A percentile compares a stretch with the other conserved stretches of the same genome.
Evolutionary conservation across 2,113 vertebrate genomes (phyloP).

Genomic region (Nothobranchius furzeri): DNA sequence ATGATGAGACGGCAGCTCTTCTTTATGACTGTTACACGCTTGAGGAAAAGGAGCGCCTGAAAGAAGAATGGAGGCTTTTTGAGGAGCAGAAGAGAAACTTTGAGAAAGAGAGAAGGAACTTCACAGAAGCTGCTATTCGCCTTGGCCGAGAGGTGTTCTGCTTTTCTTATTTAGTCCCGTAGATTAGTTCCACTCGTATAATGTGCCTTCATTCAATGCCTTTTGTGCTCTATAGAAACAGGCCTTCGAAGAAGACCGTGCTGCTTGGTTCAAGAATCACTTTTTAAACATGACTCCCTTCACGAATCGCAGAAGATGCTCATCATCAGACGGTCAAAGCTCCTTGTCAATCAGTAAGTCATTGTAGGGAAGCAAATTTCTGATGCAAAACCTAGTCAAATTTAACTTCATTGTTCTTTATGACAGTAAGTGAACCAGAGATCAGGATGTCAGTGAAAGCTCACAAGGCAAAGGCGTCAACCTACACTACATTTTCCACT

Average conservation of each 20-base stretch:
- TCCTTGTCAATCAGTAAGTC: slow-evolving; percentile 88
- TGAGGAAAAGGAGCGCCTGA: slow-evolving; percentile 93
- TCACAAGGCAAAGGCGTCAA: slow-evolving; percentile 44
- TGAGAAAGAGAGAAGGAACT: slow-evolving; percentile 91
- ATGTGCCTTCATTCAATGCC: neutral
- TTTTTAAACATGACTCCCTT: slow-evolving; percentile 93
- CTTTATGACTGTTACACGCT: slow-evolving; percentile 92
- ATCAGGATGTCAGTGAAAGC: slow-evolving; percentile 58
- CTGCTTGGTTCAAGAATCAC: slow-evolving; percentile 92
- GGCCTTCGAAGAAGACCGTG: slow-evolving; percentile 92
- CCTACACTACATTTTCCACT: slow-evolving; percentile 62
- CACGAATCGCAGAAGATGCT: slow-evolving; percentile 83
- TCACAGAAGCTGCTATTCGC: slow-evolving; percentile 96
- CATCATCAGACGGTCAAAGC: slow-evolving; percentile 83
- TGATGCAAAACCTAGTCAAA: no score
- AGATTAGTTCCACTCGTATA: neutral
- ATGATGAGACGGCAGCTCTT: slow-evolving; percentile 89
- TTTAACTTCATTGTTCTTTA: neutral
- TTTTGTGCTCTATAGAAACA: slow-evolving; percentile 81
- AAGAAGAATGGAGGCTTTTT: slow-evolving; percentile 94
- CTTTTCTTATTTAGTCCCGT: neutral
- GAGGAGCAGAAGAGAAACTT: slow-evolving; percentile 95
- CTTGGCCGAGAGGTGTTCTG: slow-evolving; percentile 88
- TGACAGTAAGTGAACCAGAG: slow-evolving; percentile 76
- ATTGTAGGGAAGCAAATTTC: neutral